phyloP scores from a whole-genome alignment of 2,888 invertebrate species.

The Aleiodes testaceus region DNA sequence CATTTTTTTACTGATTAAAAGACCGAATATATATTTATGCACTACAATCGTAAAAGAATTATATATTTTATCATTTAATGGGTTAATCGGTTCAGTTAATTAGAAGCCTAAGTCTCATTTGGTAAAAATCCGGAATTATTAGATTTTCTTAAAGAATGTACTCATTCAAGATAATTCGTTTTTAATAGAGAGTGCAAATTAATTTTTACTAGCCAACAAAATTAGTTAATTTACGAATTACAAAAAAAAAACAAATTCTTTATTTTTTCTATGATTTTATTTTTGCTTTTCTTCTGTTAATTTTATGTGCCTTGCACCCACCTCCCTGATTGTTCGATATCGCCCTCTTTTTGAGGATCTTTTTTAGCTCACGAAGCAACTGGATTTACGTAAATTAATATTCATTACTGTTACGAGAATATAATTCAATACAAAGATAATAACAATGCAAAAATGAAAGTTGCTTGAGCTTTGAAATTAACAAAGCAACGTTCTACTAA shows the following conservation, averaged over 20 bases:
- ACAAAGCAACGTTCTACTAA: constrained; percentile 1
- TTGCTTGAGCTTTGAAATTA: background rate
- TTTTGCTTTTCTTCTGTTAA: constrained; percentile 4
- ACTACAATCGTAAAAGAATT: constrained; percentile 25
- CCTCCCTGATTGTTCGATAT: constrained; percentile 22
- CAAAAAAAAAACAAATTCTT: too few relatives aligned
- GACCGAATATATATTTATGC: constrained; percentile 22
- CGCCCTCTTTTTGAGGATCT: background rate
- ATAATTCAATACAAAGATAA: constrained; percentile 20
- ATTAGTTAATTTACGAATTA: background rate
- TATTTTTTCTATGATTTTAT: background rate
- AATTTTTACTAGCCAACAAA: background rate
- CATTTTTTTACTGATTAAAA: constrained; percentile 10
- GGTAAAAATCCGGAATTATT: too few relatives aligned
- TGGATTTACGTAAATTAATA: background rate
- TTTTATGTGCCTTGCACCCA: constrained; percentile 17
- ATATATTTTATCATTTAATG: constrained; percentile 29
- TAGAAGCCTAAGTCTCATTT: constrained; percentile 4
- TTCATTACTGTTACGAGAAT: too few relatives aligned
- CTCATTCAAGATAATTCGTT: background rate
- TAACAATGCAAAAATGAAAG: constrained; percentile 20
- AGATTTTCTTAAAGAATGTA: too few relatives aligned
- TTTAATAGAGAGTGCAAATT: too few relatives aligned
- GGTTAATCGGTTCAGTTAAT: constrained; percentile 25
- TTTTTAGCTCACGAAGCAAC: background rate